Percentiles rank a stretch among this genome's conserved stretches.
Evolutionary conservation across 2,888 invertebrate genomes (phyloP).

Genomic region (Agrochola circellaris): DNA sequence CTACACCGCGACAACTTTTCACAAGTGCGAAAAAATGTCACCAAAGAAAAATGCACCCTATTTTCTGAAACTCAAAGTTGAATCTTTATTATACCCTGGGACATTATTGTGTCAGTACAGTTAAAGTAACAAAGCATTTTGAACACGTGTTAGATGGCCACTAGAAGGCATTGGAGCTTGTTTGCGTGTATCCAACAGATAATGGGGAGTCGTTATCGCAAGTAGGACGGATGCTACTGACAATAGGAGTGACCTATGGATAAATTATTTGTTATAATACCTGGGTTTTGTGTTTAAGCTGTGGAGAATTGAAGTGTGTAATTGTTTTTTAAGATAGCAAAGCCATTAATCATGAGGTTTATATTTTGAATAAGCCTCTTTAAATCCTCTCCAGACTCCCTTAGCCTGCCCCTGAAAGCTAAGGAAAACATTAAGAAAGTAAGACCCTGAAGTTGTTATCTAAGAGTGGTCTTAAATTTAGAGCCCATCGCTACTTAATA

Average conservation of each 20-base stretch:
- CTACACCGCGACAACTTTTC: slow-evolving; percentile 4
- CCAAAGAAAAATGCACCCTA: slow-evolving; percentile 44
- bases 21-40: slow-evolving; percentile 21
- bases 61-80: rapidly evolving
- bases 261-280: slow-evolving; percentile 45
- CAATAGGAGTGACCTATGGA: slow-evolving; percentile 58
- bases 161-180: slow-evolving; percentile 83
- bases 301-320: slow-evolving; percentile 5
- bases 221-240: slow-evolving; percentile 60
- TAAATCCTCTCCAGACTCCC: not conserved
- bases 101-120: slow-evolving; percentile 40
- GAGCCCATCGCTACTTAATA: not conserved
- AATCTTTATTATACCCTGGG: not conserved
- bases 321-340: slow-evolving; percentile 7
- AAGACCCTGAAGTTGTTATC: not conserved
- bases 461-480: not conserved
- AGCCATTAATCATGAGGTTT: not conserved
- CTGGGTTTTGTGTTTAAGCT: slow-evolving; percentile 2
- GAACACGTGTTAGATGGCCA: slow-evolving; percentile 89
- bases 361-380: not conserved
- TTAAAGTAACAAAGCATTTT: slow-evolving; percentile 70
- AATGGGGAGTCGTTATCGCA: slow-evolving; percentile 73
- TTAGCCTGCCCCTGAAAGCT: not conserved
- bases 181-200: slow-evolving; percentile 79
- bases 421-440: not conserved